These are phyloP conservation scores for Podarcis muralis DNA, from an alignment of 2,113 vertebrate species.

Conservation along the genomic window DNA sequence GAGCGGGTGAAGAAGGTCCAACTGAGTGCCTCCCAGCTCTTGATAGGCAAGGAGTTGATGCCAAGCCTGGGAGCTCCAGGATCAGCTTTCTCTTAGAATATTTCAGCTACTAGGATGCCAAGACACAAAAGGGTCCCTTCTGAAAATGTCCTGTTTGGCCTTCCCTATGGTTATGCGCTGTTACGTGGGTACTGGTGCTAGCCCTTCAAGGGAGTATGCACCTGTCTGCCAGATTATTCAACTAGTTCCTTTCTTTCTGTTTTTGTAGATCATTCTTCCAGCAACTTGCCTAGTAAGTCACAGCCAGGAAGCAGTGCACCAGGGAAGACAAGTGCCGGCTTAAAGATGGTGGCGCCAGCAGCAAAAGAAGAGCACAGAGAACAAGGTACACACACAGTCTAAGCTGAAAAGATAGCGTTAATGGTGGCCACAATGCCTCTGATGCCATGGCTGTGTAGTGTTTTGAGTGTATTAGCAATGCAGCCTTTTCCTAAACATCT, in stretches of 20 bases:
- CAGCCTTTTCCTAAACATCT: neutral
- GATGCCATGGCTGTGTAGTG: neutral
- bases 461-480: neutral
- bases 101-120: neutral
- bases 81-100: neutral
- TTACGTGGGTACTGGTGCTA: neutral
- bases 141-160: neutral
- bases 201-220: neutral
- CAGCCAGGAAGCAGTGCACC: neutral
- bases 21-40: neutral
- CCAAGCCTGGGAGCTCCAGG: neutral
- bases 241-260: neutral
- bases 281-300: neutral
- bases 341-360: neutral
- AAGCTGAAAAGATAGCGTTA: neutral
- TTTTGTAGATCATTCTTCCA: neutral
- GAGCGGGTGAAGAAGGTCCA: neutral
- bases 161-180: neutral
- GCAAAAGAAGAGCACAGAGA: too few species aligned
- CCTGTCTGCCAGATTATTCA: neutral
- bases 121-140: neutral
- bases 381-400: neutral
- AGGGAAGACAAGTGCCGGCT: neutral
- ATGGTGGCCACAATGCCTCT: neutral
- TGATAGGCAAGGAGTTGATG: neutral